Evolutionary conservation across 2,888 invertebrate species (phyloP), one percentile per base, ranked within the genome.

Genomic region (Drosophila tripunctata): DNA sequence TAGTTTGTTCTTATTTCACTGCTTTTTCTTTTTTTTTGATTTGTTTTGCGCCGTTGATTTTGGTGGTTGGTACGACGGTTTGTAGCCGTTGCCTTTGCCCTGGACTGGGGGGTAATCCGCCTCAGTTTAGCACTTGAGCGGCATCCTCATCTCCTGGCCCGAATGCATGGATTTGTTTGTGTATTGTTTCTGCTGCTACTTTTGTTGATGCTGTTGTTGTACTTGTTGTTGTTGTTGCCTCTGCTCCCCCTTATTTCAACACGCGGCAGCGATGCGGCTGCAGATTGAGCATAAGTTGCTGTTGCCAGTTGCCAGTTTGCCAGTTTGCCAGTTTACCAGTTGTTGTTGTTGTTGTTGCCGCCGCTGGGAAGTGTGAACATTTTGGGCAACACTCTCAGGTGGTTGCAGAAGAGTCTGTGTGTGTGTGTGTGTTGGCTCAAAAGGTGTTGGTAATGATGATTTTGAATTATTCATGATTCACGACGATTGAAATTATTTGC

Each of bases 401-500:
- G 77, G 76, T 58, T 67, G 78, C 67, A 43, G 55, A 33, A 52
- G 67, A 76, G 65, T 71, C 41, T 66, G 82, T n/a, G n/a, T n/a
- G n/a, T n/a, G n/a, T n/a, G n/a, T n/a, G n/a, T n/a, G n/a, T n/a
- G n/a, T n/a, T n/a, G n/a, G n/a, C 78, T 84, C 79, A 78, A 83
- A 81, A 83, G 83, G 83, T 83, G 83, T 83, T 83, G 83, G 83
- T 83, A 83, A 83, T 83, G 83, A 83, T 83, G 88, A 83, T 88
- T 83, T 83, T 83, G 83, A 83, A 83, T 83, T 83, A 83, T 83
- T 88, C 83, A 83, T 83, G 83, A 83, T 83, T 83, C 83, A 83
- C 83, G 83, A 83, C 83, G 83, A 83, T 83, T 83, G 83, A 88
- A 83, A 88, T 83, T 83, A 83, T 83, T 83, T 88, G 88, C 88